Evolutionary conservation across 2,888 invertebrate genomes (phyloP).

Genomic region (Dryomyza anilis): DNA sequence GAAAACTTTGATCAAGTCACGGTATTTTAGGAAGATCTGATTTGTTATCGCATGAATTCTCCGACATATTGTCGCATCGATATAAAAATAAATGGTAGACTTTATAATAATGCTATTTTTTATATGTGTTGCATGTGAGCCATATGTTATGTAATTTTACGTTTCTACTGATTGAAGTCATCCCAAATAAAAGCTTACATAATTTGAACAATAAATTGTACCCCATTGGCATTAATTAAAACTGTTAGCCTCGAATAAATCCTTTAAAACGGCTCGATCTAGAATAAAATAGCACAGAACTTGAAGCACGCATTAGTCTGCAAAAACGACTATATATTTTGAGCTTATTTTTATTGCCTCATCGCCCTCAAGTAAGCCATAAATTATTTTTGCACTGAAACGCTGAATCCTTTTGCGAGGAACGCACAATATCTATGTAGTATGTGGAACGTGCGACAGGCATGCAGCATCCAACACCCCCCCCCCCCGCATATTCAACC

Average conservation of each 20-base stretch:
- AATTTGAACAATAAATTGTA: constrained; percentile 2
- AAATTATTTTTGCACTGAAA: constrained; percentile 21
- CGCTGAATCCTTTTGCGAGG: background rate
- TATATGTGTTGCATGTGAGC: no score
- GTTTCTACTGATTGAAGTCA: no score
- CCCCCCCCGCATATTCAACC: background rate
- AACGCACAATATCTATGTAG: background rate
- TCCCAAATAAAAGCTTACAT: no score
- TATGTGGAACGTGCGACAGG: background rate
- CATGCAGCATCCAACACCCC: background rate
- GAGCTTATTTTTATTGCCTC: constrained; percentile 16
- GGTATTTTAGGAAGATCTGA: no score
- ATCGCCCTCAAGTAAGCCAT: constrained; percentile 17
- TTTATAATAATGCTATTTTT: no score
- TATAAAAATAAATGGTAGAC: no score
- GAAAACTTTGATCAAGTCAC: no score
- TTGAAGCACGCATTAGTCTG: background rate
- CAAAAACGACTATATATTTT: constrained; percentile 13
- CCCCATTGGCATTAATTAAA: constrained; percentile 15
- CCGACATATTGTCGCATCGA: no score
- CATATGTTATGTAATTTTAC: no score
- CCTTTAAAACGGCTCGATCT: background rate
- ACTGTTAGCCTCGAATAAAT: constrained; percentile 1
- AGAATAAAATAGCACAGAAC: background rate
- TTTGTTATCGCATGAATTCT: no score